Base-by-base conservation (phyloP, 2,797 vertebrate species). In the Typhlichthys eigenmanni region DNA sequence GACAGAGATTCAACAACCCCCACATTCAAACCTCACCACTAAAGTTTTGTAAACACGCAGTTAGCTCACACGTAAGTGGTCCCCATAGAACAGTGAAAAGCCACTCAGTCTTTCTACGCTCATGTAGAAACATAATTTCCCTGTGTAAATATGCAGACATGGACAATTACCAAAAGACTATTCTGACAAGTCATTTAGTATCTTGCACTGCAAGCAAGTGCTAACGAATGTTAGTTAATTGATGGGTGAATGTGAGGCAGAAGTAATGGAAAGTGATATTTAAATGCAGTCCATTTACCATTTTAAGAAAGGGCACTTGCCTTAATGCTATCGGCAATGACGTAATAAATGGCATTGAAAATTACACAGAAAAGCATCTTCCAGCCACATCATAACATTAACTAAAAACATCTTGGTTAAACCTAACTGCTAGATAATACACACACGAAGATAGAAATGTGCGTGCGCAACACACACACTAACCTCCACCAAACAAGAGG, bases 181-280 rank as follows among this genome's bases (percentile, higher is more conserved):
- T 50, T 58, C 72, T 70, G 71, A 86, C 75, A 81, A 69, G 74
- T 55, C 62, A 79, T 81, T 82, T 47, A 24, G 86, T 73, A 64
- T 64, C 48, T 19, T 10, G 56, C 63, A 66, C 47, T 59, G 32
- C 17, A 50, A 69, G 45, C 72, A 52, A 70, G 59, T 43, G 50
- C 7, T 51, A n/a, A n/a, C n/a, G n/a, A n/a, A n/a, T n/a, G n/a
- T n/a, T n/a, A n/a, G n/a, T n/a, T n/a, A n/a, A n/a, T n/a, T 29
- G 24, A 29, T 29, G 24, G 24, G 24, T 29, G 24, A 29, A 29
- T 4, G 24, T 29, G 24, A 29, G 24, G 24, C 24, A 29, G 4
- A 29, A 0, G 24, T 29, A 29, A 4, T 1, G 3, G 0, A 4
- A 29, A 29, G 24, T 29, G 24, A 4, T 29, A 29, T 29, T 29